Conservation (phyloP, 2,113 vertebrate genomes). For the Lagopus muta region DNA sequence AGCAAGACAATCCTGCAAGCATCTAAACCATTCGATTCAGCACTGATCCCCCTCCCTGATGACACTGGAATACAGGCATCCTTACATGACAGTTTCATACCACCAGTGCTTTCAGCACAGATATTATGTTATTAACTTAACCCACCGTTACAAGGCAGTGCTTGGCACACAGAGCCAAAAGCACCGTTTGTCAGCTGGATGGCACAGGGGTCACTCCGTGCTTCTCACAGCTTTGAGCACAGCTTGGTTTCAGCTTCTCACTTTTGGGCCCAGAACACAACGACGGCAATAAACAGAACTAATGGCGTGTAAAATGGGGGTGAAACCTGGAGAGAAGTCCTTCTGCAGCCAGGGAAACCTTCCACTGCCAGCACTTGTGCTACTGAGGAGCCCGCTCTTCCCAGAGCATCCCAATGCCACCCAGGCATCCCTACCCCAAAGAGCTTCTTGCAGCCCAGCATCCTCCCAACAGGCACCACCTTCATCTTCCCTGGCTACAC, state of each 20-base stretch:
- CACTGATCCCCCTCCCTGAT: not conserved
- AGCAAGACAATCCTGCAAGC: not conserved
- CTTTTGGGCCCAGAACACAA: not conserved
- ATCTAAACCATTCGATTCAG: not conserved
- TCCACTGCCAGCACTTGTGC: not conserved
- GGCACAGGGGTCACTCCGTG: not conserved
- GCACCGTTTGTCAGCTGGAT: not conserved
- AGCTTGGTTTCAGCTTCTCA: not conserved
- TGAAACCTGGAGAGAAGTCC: not conserved
- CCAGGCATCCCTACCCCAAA: not conserved
- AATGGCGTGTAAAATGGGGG: not conserved
- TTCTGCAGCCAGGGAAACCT: not conserved
- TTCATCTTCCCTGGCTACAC: conserved; percentile 33
- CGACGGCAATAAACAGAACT: not conserved
- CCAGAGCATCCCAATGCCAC: not conserved
- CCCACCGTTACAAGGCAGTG: not conserved
- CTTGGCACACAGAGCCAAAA: not conserved
- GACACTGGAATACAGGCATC: not conserved
- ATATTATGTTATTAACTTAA: not conserved
- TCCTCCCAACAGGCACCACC: conserved; percentile 42
- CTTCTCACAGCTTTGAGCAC: not conserved
- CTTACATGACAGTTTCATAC: not conserved
- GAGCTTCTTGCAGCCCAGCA: not conserved
- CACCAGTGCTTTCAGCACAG: not conserved
- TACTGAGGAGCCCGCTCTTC: not conserved